These are phyloP conservation scores for Sesamia nonagrioides DNA, from an alignment of 1,140 invertebrate species.

Conservation along the genomic window DNA sequence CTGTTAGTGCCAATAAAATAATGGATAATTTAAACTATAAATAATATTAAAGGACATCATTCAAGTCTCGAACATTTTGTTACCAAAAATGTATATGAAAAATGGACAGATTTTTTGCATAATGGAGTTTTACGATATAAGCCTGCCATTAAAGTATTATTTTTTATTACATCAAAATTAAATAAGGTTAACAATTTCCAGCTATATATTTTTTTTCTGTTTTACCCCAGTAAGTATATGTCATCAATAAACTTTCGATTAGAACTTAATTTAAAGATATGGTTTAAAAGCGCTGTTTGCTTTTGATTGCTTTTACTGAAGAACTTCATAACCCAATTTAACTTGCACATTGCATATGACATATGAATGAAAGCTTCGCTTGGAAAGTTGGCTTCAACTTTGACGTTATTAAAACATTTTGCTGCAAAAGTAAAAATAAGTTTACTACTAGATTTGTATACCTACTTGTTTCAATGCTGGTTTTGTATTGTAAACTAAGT, in stretches of 20 bases:
- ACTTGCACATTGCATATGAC: slow-evolving; percentile 31
- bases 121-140: too few species aligned
- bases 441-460: not conserved
- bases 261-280: slow-evolving; percentile 13
- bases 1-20: too few species aligned
- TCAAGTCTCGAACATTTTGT: too few species aligned
- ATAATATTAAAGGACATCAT: too few species aligned
- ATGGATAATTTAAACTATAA: too few species aligned
- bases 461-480: not conserved
- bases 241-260: slow-evolving; percentile 38
- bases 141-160: too few species aligned
- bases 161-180: too few species aligned
- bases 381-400: slow-evolving; percentile 1
- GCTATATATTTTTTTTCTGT: too few species aligned
- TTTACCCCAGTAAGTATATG: too few species aligned
- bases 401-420: slow-evolving; percentile 7
- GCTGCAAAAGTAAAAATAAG: not conserved
- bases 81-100: too few species aligned
- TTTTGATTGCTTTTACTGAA: not conserved
- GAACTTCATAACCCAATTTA: slow-evolving; percentile 30
- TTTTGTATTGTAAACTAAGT: not conserved
- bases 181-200: too few species aligned
- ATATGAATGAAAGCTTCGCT: slow-evolving; percentile 17
- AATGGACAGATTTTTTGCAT: too few species aligned
- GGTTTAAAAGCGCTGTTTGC: not conserved